These are phyloP conservation scores for Seladonia tumulorum DNA, from an alignment of 2,888 invertebrate genomes.

Conservation along the genomic window DNA sequence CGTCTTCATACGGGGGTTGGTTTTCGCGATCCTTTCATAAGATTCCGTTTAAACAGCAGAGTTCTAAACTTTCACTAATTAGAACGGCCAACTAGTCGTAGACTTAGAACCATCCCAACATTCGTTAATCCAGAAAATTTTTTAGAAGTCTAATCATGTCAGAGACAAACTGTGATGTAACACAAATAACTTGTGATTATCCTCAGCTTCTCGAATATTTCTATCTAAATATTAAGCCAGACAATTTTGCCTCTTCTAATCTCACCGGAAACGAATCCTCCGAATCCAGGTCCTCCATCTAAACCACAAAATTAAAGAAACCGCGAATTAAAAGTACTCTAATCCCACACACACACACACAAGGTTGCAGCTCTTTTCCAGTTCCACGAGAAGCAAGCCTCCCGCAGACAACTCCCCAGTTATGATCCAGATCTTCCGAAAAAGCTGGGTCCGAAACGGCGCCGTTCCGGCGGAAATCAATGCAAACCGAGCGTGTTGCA, in stretches of 20 bases:
- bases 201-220: no score
- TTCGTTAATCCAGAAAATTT: no score
- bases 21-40: background rate
- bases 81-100: background rate
- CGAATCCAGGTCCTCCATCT: no score
- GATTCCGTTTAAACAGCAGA: background rate
- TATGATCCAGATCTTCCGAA: background rate
- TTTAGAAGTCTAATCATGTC: no score
- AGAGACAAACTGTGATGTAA: no score
- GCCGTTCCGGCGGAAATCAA: conserved; percentile 30
- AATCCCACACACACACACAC: background rate
- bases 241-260: no score
- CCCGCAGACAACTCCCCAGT: background rate
- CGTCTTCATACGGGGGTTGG: background rate
- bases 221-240: no score
- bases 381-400: background rate
- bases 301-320: background rate
- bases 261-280: no score
- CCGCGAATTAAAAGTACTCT: background rate
- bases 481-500: conserved; percentile 29
- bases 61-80: background rate
- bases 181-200: no score
- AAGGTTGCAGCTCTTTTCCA: background rate
- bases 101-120: no score
- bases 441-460: background rate